Conservation (phyloP, 2,888 invertebrate genomes). For the Trichogramma evanescens region DNA sequence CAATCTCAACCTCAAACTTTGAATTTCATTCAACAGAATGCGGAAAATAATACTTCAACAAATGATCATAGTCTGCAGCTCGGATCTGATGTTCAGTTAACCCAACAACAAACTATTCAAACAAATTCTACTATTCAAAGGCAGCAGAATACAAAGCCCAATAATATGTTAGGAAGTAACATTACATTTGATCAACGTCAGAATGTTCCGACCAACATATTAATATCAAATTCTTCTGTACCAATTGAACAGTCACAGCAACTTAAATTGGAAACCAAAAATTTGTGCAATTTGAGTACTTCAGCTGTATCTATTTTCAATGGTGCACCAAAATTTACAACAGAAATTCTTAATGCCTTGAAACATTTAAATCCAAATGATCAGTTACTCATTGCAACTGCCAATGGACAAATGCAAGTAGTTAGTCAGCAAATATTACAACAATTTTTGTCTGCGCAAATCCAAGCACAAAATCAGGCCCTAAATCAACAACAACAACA, state of each 20-base stretch:
- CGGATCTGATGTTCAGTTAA: conserved; percentile 29
- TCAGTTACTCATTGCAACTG: conserved; percentile 43
- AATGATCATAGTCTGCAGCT: conserved; percentile 35
- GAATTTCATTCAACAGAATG: conserved; percentile 37
- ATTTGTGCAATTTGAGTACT: conserved; percentile 35
- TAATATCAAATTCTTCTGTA: conserved; percentile 37
- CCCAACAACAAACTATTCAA: conserved; percentile 29
- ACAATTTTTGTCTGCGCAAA: conserved; percentile 41
- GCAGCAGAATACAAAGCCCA: conserved; percentile 24
- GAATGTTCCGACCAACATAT: conserved; percentile 36
- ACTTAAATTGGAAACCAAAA: conserved; percentile 23
- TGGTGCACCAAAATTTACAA: conserved; percentile 43
- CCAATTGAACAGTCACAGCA: conserved; percentile 19
- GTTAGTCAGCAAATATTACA: conserved; percentile 44
- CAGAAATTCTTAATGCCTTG: conserved; percentile 42
- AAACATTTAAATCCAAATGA: conserved; percentile 46
- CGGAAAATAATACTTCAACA: conserved; percentile 23
- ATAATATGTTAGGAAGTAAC: conserved; percentile 21
- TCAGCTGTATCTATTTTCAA: conserved; percentile 40
- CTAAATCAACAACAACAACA: conserved; percentile 17
- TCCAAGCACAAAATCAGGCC: conserved; percentile 32
- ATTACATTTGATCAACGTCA: conserved; percentile 23
- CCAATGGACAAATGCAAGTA: conserved; percentile 46
- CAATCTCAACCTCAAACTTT: conserved; percentile 37
- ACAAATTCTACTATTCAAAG: conserved; percentile 13